Evolutionary conservation across 2,113 vertebrate genomes (phyloP).

Genomic region (Casuarius casuarius): DNA sequence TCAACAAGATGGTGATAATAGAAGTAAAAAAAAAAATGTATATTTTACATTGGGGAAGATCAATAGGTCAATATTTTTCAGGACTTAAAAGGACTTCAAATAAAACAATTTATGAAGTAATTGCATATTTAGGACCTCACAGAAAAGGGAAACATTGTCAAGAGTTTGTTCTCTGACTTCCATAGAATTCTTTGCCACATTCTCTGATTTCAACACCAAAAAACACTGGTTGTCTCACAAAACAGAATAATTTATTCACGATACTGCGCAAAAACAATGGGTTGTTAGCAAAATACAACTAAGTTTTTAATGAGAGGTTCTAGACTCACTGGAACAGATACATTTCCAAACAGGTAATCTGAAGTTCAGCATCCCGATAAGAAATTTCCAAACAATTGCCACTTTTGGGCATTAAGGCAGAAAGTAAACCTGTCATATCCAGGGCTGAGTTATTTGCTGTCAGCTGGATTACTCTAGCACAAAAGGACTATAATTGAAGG

Average conservation of each 20-base stretch:
- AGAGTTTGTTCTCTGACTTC: neutral
- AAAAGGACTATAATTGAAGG: conserved; percentile 23
- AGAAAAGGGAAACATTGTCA: neutral
- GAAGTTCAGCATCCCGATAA: neutral
- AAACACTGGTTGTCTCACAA: neutral
- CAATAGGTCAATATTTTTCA: neutral
- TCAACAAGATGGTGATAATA: neutral
- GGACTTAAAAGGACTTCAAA: neutral
- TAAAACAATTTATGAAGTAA: neutral
- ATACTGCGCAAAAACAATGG: neutral
- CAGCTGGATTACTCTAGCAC: neutral
- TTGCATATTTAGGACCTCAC: neutral
- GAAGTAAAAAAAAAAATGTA: rapidly evolving
- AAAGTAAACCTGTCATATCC: conserved; percentile 18
- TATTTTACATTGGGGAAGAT: neutral
- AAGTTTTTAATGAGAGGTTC: neutral
- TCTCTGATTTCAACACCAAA: neutral
- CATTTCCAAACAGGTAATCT: neutral
- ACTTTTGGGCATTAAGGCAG: neutral
- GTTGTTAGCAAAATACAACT: neutral
- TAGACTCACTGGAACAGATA: neutral
- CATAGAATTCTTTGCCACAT: neutral
- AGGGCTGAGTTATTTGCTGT: conserved; percentile 30
- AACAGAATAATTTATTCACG: neutral
- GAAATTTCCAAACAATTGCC: conserved; percentile 7